These are phyloP conservation scores for Paramisgurnus dabryanus DNA, from an alignment of 2,113 vertebrate genomes.

Conservation along the genomic window DNA sequence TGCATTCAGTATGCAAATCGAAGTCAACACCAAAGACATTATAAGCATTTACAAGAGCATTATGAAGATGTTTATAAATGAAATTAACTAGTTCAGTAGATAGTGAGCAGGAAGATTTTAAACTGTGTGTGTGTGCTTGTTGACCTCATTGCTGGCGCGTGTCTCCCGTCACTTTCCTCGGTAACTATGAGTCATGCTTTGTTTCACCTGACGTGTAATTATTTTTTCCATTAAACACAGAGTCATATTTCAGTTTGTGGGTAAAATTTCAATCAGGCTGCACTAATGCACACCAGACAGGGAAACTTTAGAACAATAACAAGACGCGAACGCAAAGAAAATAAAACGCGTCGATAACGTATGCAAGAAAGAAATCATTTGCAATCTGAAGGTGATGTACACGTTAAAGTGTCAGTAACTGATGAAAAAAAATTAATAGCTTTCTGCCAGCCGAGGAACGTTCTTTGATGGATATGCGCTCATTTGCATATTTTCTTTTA, in stretches of 20 bases:
- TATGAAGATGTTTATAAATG: constrained; percentile 12
- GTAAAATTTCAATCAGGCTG: constrained; percentile 82
- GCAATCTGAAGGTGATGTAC: constrained; percentile 77
- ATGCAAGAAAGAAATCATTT: constrained; percentile 72
- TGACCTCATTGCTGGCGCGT: constrained; percentile 77
- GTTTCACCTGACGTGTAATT: constrained; percentile 84
- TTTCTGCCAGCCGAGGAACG: constrained; percentile 75
- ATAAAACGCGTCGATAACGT: constrained; percentile 75
- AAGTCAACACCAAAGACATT: neutral
- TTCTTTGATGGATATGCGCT: constrained; percentile 78
- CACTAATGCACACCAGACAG: constrained; percentile 75
- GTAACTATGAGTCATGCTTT: constrained; percentile 80
- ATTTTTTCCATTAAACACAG: constrained; percentile 85
- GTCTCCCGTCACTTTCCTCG: constrained; percentile 77
- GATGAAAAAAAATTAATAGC: constrained; percentile 77
- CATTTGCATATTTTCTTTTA: constrained; percentile 81
- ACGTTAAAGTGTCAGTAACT: constrained; percentile 79
- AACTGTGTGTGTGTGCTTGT: constrained; percentile 20
- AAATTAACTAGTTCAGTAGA: neutral
- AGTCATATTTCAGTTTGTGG: constrained; percentile 79
- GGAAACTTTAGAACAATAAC: constrained; percentile 82
- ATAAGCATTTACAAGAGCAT: neutral
- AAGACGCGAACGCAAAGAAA: constrained; percentile 77
- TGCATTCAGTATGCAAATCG: no score
- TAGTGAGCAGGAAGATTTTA: neutral